Evolutionary conservation across 2,797 vertebrate species (phyloP), one percentile per base, ranked within the genome.

Genomic region (Brotogeris chrysoptera): DNA sequence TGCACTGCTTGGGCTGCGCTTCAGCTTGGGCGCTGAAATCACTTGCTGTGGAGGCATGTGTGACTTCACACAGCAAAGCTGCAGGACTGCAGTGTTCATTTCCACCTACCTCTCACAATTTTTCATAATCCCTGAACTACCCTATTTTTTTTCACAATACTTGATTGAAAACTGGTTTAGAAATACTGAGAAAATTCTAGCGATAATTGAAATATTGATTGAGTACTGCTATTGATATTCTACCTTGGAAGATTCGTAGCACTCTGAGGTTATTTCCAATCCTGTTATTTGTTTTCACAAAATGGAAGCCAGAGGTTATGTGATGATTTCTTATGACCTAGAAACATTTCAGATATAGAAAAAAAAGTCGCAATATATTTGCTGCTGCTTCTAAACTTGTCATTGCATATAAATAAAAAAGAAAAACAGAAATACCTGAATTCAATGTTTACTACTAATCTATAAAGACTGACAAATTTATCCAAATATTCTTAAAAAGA

Each of bases 161-260:
- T 81, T 95, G 92, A 95, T 96, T 92, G 95, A 96, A 95, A 94
- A 95, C 91, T 96, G 92, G 82, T 89, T 97, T 91, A 88, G 91
- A 94, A 95, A 95, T 93, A 92, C 87, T 63, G 73, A 94, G 85
- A 90, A 95, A 91, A 93, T 93, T 94, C 93, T 96, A 34, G 50
- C 66, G 95, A 96, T 97, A 97, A 97, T 97, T 96, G 93, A 93
- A 97, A 79, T 96, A 97, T 95, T 13, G 95, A 95, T 83, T 92
- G 80, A 93, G 64, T 84, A 88, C 77, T 91, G 89, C 72, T 86
- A 92, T 93, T 94, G 96, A 96, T 97, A 92, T 92, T 95, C 90
- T 86, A 63, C 77, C 91, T 76, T 59, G 63, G 73, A 94, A 93
- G 80, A 94, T 84, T 91, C 66, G 19, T 87, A 92, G 66, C 59